These are phyloP conservation scores for Bettongia penicillata DNA, from an alignment of 2,113 vertebrate genomes.

Conservation along the genomic window DNA sequence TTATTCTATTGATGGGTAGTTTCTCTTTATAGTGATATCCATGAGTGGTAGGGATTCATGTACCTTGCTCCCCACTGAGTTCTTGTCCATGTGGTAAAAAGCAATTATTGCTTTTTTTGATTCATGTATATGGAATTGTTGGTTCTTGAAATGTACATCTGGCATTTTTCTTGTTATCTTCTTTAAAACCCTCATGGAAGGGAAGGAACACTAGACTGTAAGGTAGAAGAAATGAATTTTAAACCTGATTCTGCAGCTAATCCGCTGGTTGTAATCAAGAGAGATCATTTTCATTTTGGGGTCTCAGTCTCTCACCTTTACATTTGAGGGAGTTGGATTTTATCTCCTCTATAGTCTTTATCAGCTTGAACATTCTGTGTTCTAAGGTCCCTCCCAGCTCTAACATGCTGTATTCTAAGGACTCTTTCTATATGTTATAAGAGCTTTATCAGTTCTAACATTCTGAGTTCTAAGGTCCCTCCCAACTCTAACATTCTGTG, in stretches of 20 bases:
- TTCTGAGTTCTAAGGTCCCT: not conserved
- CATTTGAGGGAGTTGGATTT: not conserved
- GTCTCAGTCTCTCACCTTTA: not conserved
- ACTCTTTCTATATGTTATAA: not conserved
- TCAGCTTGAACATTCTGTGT: not conserved
- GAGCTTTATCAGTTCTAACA: not conserved
- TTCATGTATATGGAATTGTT: not conserved
- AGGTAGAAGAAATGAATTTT: not conserved
- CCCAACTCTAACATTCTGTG: not conserved
- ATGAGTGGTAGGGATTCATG: not conserved
- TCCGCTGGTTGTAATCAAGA: not conserved
- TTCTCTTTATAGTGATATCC: conserved; percentile 34
- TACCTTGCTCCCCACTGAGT: not conserved
- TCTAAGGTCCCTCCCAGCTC: not conserved
- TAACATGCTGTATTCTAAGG: not conserved
- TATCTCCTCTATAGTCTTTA: not conserved
- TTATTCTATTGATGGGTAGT: conserved; percentile 57
- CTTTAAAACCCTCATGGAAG: not conserved
- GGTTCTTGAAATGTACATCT: not conserved
- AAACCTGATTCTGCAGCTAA: not conserved
- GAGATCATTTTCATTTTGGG: not conserved
- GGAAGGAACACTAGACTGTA: not conserved
- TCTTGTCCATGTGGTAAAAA: not conserved
- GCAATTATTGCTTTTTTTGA: not conserved
- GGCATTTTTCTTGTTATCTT: not conserved